Conservation (phyloP, 2,113 vertebrate species). For the Dolichallabes microphthalmus region DNA sequence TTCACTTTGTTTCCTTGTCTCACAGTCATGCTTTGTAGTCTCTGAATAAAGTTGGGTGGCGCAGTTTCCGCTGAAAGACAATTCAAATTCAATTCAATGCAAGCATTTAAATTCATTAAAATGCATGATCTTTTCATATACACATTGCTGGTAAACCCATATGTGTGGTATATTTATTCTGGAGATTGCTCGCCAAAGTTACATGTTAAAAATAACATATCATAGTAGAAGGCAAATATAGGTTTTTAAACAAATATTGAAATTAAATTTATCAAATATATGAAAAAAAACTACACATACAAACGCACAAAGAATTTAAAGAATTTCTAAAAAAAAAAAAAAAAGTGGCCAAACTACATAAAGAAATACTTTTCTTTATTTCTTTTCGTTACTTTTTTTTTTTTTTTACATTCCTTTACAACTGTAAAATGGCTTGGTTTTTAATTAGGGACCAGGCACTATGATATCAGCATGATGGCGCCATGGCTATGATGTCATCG, state of each 20-base stretch:
- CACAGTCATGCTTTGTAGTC: constrained; percentile 91
- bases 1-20: constrained; percentile 94
- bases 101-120: neutral
- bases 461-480: no score
- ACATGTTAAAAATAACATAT: neutral
- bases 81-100: neutral
- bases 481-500: no score
- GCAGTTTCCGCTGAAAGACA: constrained; percentile 82
- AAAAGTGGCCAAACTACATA: neutral
- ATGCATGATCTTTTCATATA: neutral
- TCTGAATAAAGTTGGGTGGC: constrained; percentile 91
- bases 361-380: neutral
- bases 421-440: neutral
- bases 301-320: neutral
- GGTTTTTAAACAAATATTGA: neutral
- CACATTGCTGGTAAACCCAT: neutral
- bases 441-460: no score
- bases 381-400: no score
- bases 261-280: neutral
- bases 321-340: neutral
- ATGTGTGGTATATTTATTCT: neutral
- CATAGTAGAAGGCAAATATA: neutral
- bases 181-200: neutral
- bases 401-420: neutral
- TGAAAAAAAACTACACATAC: neutral